Conservation (phyloP, 2,888 invertebrate species). For the Rhingia campestris region DNA sequence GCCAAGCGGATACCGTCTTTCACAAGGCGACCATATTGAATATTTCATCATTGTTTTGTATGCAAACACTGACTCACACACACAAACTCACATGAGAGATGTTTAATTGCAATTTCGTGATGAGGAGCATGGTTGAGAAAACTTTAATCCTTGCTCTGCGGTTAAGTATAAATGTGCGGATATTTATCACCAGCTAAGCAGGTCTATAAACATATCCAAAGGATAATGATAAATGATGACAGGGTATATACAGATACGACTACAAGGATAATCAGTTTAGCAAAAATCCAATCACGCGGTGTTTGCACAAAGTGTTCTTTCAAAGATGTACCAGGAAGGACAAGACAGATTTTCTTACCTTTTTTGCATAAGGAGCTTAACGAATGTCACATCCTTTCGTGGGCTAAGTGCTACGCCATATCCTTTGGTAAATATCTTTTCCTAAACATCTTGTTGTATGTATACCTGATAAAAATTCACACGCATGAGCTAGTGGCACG, state of each 20-base stretch:
- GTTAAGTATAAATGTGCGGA: neutral
- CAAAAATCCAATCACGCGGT: slow-evolving; percentile 31
- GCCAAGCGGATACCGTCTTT: neutral
- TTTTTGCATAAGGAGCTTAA: slow-evolving; percentile 9
- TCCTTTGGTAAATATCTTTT: slow-evolving; percentile 39
- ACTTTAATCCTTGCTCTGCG: slow-evolving; percentile 3
- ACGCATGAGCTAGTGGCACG: slow-evolving; percentile 15
- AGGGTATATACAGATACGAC: neutral
- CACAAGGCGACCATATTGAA: slow-evolving; percentile 29
- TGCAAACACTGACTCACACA: neutral
- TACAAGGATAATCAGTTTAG: slow-evolving; percentile 30
- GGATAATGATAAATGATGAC: slow-evolving; percentile 12
- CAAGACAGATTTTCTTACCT: neutral
- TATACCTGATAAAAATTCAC: slow-evolving; percentile 33
- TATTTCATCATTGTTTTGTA: slow-evolving; percentile 7
- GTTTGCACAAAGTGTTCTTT: neutral
- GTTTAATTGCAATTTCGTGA: slow-evolving; percentile 30
- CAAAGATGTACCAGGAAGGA: neutral
- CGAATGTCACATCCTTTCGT: neutral
- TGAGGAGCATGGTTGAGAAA: slow-evolving; percentile 17
- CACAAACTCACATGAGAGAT: neutral
- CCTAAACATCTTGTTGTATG: slow-evolving; percentile 24
- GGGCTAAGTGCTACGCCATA: slow-evolving; percentile 13
- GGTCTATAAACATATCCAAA: neutral
- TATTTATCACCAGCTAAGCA: slow-evolving; percentile 18